Evolutionary conservation across 2,888 invertebrate species (phyloP), one percentile per base, ranked within the genome.

Genomic region (Leucophora obtusa): DNA sequence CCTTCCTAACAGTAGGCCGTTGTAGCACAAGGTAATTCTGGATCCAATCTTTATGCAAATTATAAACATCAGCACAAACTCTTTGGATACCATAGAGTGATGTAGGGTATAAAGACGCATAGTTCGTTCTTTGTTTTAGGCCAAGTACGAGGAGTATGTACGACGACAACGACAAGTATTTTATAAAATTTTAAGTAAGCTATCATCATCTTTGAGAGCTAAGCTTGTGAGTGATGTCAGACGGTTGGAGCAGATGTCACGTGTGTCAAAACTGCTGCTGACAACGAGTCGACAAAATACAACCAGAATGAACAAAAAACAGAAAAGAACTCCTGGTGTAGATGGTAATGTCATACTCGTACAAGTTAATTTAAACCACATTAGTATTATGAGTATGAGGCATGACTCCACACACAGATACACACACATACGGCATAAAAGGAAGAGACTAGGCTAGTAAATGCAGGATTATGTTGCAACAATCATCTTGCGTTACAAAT

Each of bases 191-290:
- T 70, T 87, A 89, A 88, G 86, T 88, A 88, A 88, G 89, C 88
- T 86, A 88, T 88, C 89, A 89, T 85, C 88, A 89, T 85, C 88
- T 84, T 84, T 81, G 43, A 35, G 54, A 66, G 43, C 62, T 47
- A 51, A 76, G 63, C 60, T 59, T 74, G 77, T 77, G 77, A 77
- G 77, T 74, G 73, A 73, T 81, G 77, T 77, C 81, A 81, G 65
- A 70, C 81, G 77, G 70, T 69, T 76, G 63, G 15, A 76, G 76
- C 65, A 81, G 82, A 83, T 85, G 86, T 86, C 85, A 84, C 83
- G 82, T 83, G 83, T 83, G 83, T 82, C 81, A 82, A 79, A 82
- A 82, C 77, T 82, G 80, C 82, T 73, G 73, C 83, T 82, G 78
- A 83, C 82, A 82, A 75, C 50, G 66, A 24, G 21, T 53, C 14